phyloP scores from a whole-genome alignment of 2,797 vertebrate genomes.

The Heliangelus exortis region DNA sequence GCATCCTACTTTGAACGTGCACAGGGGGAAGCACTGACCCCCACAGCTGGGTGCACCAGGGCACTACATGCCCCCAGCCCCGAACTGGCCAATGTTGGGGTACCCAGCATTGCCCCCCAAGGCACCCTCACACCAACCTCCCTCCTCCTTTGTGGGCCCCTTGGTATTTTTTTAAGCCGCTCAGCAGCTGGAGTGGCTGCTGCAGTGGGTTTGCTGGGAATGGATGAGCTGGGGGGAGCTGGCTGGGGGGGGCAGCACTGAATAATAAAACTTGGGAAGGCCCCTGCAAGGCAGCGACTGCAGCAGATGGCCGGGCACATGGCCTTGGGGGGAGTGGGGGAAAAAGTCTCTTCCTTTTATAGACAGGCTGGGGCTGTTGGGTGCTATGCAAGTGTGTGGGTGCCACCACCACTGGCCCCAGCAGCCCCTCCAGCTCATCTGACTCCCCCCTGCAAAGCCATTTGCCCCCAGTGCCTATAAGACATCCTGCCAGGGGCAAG shows the following conservation, averaged over 20 bases:
- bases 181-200: neutral
- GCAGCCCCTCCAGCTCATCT: neutral
- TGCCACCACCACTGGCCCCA: neutral
- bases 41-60: neutral
- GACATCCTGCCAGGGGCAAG: neutral
- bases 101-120: neutral
- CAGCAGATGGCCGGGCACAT: neutral
- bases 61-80: fast-evolving
- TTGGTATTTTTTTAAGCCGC: neutral
- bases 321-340: neutral
- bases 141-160: neutral
- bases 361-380: neutral
- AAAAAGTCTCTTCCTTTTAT: constrained; percentile 50
- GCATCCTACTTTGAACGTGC: fast-evolving
- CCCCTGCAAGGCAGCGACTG: constrained; percentile 5
- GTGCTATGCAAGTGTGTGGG: neutral
- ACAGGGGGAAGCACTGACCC: fast-evolving
- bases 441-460: neutral
- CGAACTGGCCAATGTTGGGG: fast-evolving
- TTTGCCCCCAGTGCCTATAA: neutral
- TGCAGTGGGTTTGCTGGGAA: constrained; percentile 35
- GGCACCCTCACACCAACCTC: neutral
- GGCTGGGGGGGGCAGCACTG: neutral
- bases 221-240: neutral
- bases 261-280: constrained; percentile 21